Evolutionary conservation across 2,888 invertebrate genomes (phyloP).

Genomic region (Hydropsyche betteni): DNA sequence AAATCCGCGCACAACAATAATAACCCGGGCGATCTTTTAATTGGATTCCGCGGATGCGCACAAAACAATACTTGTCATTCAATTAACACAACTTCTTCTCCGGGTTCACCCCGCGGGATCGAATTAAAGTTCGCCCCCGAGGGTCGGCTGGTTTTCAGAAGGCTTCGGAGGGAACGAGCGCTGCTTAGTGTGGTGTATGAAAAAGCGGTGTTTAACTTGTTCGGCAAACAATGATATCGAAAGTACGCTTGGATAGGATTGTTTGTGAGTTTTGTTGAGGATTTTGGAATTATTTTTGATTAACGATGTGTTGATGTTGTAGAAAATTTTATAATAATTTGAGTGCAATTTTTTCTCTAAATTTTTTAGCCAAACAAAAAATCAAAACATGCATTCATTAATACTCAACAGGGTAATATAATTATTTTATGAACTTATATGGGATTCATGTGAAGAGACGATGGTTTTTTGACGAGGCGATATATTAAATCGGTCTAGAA

Average conservation of each 20-base stretch:
- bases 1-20: slow-evolving; percentile 37
- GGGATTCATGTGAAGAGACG: too few relatives aligned
- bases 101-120: slow-evolving; percentile 23
- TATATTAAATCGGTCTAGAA: too few relatives aligned
- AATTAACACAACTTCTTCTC: slow-evolving; percentile 40
- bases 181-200: neutral
- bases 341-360: too few relatives aligned
- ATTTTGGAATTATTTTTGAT: neutral
- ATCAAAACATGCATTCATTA: too few relatives aligned
- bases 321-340: too few relatives aligned
- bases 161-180: slow-evolving; percentile 29
- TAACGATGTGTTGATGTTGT: neutral
- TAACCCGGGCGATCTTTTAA: slow-evolving; percentile 49
- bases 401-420: too few relatives aligned
- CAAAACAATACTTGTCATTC: slow-evolving; percentile 43
- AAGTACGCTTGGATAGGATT: too few relatives aligned
- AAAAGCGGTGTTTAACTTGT: slow-evolving; percentile 34
- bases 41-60: slow-evolving; percentile 41
- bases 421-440: too few relatives aligned
- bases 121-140: slow-evolving; percentile 40
- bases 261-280: too few relatives aligned
- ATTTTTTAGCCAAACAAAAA: too few relatives aligned
- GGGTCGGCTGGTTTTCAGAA: slow-evolving; percentile 27
- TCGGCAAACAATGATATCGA: slow-evolving; percentile 8
- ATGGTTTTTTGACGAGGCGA: too few relatives aligned